These are phyloP conservation scores for Melolontha melolontha DNA, from an alignment of 2,888 invertebrate genomes.

Conservation along the genomic window DNA sequence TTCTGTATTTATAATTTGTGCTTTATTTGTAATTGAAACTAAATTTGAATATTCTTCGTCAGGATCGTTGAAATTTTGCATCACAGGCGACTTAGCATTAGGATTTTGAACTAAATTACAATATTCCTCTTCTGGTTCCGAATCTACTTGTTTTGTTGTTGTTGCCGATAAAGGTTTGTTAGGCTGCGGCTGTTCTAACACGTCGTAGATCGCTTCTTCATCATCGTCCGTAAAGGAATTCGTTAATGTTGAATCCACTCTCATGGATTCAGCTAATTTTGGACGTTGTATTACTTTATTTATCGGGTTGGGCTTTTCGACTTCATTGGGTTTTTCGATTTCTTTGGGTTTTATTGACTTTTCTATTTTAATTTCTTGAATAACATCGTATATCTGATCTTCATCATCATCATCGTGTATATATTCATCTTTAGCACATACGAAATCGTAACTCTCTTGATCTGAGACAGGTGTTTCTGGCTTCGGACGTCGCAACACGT, in stretches of 20 bases:
- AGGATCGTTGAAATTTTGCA: not conserved
- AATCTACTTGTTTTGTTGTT: not conserved
- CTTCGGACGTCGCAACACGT: conserved; percentile 2
- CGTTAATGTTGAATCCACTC: not conserved
- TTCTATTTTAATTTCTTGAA: not conserved
- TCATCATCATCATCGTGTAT: conserved; percentile 14
- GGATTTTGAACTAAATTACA: conserved; percentile 6
- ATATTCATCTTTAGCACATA: conserved; percentile 11
- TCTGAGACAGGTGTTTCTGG: not conserved
- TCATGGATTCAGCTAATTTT: not conserved
- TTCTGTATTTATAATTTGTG: not conserved
- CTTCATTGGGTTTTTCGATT: not conserved
- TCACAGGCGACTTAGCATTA: not conserved
- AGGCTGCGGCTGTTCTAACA: not conserved
- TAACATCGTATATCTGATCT: conserved; percentile 1
- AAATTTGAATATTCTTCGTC: conserved; percentile 20
- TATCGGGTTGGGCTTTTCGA: not conserved
- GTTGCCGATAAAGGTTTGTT: not conserved
- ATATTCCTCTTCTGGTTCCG: conserved; percentile 25
- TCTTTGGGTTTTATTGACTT: not conserved
- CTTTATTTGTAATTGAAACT: conserved; percentile 5
- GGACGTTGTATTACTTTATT: not conserved
- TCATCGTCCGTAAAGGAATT: conserved; percentile 24
- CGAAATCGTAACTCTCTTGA: conserved; percentile 17
- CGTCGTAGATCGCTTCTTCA: conserved; percentile 11